Conservation (phyloP, 2,797 vertebrate species). For the Sebastes nivosus region DNA sequence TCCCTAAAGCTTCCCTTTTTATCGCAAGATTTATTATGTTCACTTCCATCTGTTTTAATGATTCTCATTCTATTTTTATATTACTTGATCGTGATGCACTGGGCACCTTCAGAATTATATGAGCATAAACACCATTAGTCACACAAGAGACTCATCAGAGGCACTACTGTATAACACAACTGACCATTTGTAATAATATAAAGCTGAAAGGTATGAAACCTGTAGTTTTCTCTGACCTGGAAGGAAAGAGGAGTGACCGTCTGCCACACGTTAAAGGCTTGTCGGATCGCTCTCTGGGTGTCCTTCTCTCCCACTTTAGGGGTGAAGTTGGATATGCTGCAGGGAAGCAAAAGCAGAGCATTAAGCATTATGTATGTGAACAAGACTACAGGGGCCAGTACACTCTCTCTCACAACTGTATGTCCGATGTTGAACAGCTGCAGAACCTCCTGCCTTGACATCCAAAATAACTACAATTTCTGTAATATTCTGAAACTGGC, state of each 20-base stretch:
- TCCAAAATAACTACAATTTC: neutral
- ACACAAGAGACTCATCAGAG: neutral
- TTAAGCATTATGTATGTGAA: neutral
- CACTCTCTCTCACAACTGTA: neutral
- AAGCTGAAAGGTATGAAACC: neutral
- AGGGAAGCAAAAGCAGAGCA: neutral
- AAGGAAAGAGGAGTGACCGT: conserved; percentile 95
- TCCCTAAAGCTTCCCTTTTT: neutral
- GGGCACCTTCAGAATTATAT: too few relatives aligned
- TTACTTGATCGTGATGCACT: neutral
- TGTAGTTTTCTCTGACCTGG: conserved; percentile 73
- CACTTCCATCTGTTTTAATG: neutral
- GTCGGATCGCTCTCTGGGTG: conserved; percentile 93
- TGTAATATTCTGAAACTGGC: neutral
- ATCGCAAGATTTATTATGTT: neutral
- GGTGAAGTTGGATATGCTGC: conserved; percentile 97
- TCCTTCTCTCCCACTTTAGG: conserved; percentile 97
- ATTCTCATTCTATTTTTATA: neutral
- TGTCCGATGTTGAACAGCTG: neutral
- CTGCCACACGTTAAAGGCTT: conserved; percentile 98
- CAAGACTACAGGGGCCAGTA: neutral
- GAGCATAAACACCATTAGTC: neutral
- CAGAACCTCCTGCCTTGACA: neutral
- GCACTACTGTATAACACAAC: neutral
- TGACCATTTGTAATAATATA: neutral